phyloP scores from a whole-genome alignment of 2,113 vertebrate species.

The Nibea albiflora region DNA sequence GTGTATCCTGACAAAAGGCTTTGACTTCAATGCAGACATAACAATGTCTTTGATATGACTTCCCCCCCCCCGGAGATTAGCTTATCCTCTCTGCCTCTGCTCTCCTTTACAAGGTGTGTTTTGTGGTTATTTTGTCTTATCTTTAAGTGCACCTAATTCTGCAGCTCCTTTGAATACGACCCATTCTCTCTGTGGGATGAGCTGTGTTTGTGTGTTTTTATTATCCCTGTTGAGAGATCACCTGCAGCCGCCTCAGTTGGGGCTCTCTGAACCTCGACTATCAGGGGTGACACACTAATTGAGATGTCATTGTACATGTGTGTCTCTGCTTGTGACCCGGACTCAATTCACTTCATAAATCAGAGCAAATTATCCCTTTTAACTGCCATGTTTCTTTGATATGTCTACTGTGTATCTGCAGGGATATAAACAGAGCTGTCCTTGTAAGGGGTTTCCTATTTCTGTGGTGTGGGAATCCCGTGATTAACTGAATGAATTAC shows the following conservation, averaged over 20 bases:
- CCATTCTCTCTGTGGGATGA: conserved; percentile 12
- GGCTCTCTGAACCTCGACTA: conserved; percentile 18
- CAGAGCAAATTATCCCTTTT: conserved; percentile 20
- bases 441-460: background rate
- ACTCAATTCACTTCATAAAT: conserved; percentile 18
- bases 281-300: background rate
- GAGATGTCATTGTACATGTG: background rate
- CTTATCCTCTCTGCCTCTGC: conserved; percentile 33
- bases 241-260: conserved; percentile 12
- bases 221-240: conserved; percentile 26
- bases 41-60: conserved; percentile 53
- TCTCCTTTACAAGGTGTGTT: background rate
- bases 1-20: conserved; percentile 33
- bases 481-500: background rate
- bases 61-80: conserved; percentile 44
- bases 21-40: conserved; percentile 27
- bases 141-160: conserved; percentile 38
- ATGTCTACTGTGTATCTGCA: background rate
- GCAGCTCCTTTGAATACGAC: conserved; percentile 24
- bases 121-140: conserved; percentile 28
- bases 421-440: background rate
- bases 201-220: conserved; percentile 1
- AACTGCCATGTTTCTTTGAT: background rate
- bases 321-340: background rate
- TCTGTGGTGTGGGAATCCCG: background rate